A percentile compares a stretch with the other conserved stretches of the same genome.
These are phyloP conservation scores for Morelia viridis DNA, from an alignment of 2,797 vertebrate genomes.

Conservation along the genomic window DNA sequence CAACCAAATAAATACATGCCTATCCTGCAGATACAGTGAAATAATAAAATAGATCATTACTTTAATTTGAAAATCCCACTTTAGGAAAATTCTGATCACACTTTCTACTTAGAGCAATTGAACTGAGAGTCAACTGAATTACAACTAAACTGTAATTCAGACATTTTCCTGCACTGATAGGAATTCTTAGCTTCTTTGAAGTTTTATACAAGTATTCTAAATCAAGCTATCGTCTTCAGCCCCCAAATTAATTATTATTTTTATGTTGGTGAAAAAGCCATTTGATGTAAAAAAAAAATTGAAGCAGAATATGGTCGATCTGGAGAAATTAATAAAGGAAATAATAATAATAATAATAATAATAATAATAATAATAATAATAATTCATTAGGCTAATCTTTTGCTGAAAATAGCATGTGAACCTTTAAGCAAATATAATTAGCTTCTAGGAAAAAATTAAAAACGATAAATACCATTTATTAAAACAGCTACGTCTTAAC, in stretches of 20 bases:
- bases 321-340: background rate
- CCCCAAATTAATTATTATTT: background rate
- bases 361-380: no score
- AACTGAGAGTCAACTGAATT: background rate
- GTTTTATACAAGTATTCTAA: background rate
- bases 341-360: background rate
- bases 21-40: background rate
- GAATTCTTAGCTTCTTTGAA: background rate
- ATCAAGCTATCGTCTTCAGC: background rate
- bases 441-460: background rate
- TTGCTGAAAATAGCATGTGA: background rate
- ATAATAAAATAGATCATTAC: background rate
- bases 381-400: background rate
- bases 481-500: conserved; percentile 11
- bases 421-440: conserved; percentile 11
- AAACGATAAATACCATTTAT: background rate
- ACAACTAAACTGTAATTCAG: background rate
- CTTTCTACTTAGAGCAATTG: background rate
- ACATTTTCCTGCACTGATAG: background rate
- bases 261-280: background rate
- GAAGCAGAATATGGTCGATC: background rate
- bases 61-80: background rate
- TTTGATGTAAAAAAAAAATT: background rate
- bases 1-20: background rate
- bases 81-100: background rate